Evolutionary conservation across 1,140 invertebrate species (phyloP), one percentile per base, ranked within the genome.

Genomic region (Lucilia sericata): DNA sequence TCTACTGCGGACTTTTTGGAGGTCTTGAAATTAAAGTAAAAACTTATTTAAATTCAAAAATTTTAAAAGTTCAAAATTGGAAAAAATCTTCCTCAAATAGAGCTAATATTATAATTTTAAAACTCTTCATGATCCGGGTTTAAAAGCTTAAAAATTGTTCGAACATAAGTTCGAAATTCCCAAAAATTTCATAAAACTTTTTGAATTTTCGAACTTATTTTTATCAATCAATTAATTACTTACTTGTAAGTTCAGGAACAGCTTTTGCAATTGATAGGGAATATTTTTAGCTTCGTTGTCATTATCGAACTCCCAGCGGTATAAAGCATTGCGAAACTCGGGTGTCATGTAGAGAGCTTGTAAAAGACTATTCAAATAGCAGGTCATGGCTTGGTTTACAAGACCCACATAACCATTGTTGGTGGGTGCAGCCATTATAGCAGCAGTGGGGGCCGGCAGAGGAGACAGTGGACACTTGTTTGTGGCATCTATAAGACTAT

Each of bases 321-420:
- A 98, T 9, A 98, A 91, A 2, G 96, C 96, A 92, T 98, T 98
- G 51, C 97, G 92, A 89, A 98, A 98, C 91, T 98, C 97, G n/a
- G 97, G 97, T 5, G 97, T 98, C 96, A 98, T 98, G 87, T 94
- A 98, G 2, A 98, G 92, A 1, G 96, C 96, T 92, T 98, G 97
- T 2, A 98, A 92, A 34, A 98, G 91, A 92, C 96, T 97, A 90
- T 98, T 98, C 14, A 98, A 92, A 89, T 98, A 98, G 90, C 97
- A 98, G 0, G 97, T 98, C 96, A 98, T 98, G 1, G 97, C 96
- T 91, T 98, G 97, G 91, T 98, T 98, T 0, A 98, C 96, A 49
- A 98, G 92, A 55, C 97, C 97, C 10, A 97, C 96, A 92, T 96
- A 97, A 92, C 95, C 93, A 74, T 86, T 84, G n/a, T 60, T 49